These are phyloP conservation scores for Siphonodentalium dalli DNA, from an alignment of 2,888 invertebrate species.

Conservation along the genomic window DNA sequence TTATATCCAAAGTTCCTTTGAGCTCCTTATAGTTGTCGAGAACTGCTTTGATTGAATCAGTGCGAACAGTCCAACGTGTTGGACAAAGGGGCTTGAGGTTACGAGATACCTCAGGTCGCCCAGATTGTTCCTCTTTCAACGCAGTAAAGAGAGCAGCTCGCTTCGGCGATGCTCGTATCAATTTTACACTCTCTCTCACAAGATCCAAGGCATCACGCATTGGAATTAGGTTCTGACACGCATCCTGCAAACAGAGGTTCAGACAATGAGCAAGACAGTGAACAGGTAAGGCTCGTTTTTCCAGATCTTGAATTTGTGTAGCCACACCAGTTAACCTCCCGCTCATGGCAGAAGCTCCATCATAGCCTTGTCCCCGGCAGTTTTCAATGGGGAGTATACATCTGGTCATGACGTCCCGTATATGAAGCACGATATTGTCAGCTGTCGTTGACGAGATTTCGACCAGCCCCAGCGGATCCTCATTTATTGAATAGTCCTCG, in stretches of 20 bases:
- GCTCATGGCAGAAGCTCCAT: conserved; percentile 14
- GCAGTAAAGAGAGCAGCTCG: conserved; percentile 15
- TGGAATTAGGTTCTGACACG: conserved; percentile 11
- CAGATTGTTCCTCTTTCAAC: conserved; percentile 9
- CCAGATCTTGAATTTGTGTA: conserved; percentile 10
- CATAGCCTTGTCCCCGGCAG: conserved; percentile 27
- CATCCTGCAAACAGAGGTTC: conserved; percentile 19
- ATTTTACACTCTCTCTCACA: conserved; percentile 18
- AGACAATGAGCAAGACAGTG: conserved; percentile 26
- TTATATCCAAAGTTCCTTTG: conserved; percentile 17
- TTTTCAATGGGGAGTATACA: conserved; percentile 9
- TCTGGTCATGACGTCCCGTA: neutral
- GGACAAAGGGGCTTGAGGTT: conserved; percentile 21
- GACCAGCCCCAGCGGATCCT: conserved; percentile 10
- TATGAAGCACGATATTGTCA: no score
- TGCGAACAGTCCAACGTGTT: conserved; percentile 26
- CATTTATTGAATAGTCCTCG: conserved; percentile 3
- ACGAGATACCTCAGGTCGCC: neutral
- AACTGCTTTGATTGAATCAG: conserved; percentile 9
- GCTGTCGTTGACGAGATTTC: neutral
- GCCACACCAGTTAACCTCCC: conserved; percentile 20
- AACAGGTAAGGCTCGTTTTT: conserved; percentile 13
- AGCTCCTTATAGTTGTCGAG: conserved; percentile 21
- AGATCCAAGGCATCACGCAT: conserved; percentile 23
- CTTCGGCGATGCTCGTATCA: conserved; percentile 24